A percentile compares a stretch with the other conserved stretches of the same genome.
These are phyloP conservation scores for Rhinopomastus cyanomelas DNA, from an alignment of 2,113 vertebrate genomes.

Conservation along the genomic window DNA sequence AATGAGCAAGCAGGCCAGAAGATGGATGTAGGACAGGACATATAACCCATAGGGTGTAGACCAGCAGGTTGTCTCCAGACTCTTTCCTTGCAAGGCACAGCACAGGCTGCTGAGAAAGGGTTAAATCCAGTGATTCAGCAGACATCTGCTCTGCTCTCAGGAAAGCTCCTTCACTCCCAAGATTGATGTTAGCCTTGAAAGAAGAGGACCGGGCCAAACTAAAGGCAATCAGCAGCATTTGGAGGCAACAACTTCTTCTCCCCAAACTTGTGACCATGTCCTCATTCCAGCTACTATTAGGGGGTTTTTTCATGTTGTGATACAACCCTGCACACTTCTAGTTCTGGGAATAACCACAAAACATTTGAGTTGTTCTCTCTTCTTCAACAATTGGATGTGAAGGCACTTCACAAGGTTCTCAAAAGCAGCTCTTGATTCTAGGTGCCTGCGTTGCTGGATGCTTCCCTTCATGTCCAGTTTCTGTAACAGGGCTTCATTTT, in stretches of 20 bases:
- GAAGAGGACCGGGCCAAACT: conserved; percentile 11
- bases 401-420: conserved; percentile 36
- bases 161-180: conserved; percentile 30
- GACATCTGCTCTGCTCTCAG: background rate
- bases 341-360: conserved; percentile 31
- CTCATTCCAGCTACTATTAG: background rate
- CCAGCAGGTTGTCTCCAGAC: background rate
- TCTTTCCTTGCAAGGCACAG: background rate
- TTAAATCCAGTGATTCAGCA: conserved; percentile 52
- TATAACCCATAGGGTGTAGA: rapidly evolving
- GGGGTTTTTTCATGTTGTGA: background rate
- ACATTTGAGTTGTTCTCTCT: conserved; percentile 15
- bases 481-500: background rate
- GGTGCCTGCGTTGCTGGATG: background rate
- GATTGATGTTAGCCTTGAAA: conserved; percentile 29
- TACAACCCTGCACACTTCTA: background rate
- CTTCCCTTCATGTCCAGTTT: background rate
- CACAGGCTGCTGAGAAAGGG: background rate
- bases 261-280: conserved; percentile 18
- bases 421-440: conserved; percentile 6
- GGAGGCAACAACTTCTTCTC: background rate
- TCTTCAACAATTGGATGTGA: conserved; percentile 2
- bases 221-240: background rate
- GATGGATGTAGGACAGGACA: background rate
- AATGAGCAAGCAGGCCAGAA: background rate